Evolutionary conservation across 2,888 invertebrate species (phyloP).

Genomic region (Napeogenes inachia): DNA sequence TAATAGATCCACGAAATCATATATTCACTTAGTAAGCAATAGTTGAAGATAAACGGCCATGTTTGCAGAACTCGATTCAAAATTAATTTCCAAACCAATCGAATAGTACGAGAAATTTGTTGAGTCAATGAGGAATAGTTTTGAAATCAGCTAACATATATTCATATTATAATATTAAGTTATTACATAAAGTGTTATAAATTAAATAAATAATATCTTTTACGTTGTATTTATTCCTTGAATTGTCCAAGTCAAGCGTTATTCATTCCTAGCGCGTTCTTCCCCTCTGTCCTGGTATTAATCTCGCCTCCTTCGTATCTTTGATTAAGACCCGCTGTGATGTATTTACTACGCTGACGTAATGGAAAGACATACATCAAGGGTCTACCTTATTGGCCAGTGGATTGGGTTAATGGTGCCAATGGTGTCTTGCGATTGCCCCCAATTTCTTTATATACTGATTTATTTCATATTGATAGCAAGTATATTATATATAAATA

Average conservation of each 20-base stretch:
- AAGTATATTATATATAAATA: too few species aligned
- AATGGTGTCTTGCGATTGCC: conserved; percentile 39
- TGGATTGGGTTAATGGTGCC: conserved; percentile 68
- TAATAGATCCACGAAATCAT: neutral
- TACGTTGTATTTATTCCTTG: too few species aligned
- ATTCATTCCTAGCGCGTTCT: conserved; percentile 36
- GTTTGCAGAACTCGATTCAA: conserved; percentile 3
- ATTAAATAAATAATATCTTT: too few species aligned
- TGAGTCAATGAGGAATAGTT: too few species aligned
- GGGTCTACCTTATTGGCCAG: conserved; percentile 73
- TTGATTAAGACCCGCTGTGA: conserved; percentile 72
- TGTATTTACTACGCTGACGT: conserved; percentile 74
- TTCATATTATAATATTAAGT: too few species aligned
- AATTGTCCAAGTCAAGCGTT: conserved; percentile 11
- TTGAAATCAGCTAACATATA: neutral
- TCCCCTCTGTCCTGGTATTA: conserved; percentile 64
- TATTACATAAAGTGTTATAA: too few species aligned
- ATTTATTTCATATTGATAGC: neutral
- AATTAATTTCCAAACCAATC: conserved; percentile 4
- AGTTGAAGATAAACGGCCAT: neutral
- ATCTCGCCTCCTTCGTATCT: conserved; percentile 67
- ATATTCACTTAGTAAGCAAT: conserved; percentile 1
- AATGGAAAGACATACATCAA: conserved; percentile 76
- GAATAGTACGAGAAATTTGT: neutral
- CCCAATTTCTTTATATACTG: conserved; percentile 22